Conservation (phyloP, 1,140 invertebrate species). For the Nasonia giraulti region DNA sequence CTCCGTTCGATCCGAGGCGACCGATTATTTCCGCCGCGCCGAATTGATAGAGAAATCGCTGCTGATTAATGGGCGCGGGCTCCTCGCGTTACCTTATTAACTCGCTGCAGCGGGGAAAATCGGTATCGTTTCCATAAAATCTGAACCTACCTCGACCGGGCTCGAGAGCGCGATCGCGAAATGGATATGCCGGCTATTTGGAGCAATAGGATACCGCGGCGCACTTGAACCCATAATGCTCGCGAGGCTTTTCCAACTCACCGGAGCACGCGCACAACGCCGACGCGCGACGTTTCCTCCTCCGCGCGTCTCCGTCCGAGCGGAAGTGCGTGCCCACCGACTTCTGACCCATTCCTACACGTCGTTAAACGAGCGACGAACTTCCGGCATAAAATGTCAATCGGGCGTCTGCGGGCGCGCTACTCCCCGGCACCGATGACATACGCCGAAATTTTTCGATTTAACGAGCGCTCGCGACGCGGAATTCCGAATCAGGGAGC, state of each 20-base stretch:
- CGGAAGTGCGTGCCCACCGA: conserved; percentile 39
- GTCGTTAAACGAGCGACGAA: conserved; percentile 42
- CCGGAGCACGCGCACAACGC: too few relatives aligned
- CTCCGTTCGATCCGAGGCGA: conserved; percentile 25
- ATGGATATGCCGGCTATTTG: conserved; percentile 53
- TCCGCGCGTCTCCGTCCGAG: conserved; percentile 22
- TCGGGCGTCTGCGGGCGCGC: background rate
- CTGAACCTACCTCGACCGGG: background rate
- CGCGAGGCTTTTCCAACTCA: conserved; percentile 31
- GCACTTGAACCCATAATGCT: conserved; percentile 40
- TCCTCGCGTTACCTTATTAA: background rate
- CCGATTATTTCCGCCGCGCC: conserved; percentile 27
- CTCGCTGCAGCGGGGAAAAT: too few relatives aligned
- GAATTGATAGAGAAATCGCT: conserved; percentile 36
- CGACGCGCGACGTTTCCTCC: conserved; percentile 46
- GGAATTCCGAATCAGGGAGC: conserved; percentile 39
- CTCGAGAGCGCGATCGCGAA: conserved; percentile 48
- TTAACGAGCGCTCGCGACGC: background rate
- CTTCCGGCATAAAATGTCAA: conserved; percentile 49
- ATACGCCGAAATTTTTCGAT: conserved; percentile 29
- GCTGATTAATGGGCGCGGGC: background rate
- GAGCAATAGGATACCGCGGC: conserved; percentile 57
- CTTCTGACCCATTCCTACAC: conserved; percentile 49
- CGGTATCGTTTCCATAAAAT: conserved; percentile 29
- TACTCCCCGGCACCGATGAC: too few relatives aligned